Evolutionary conservation across 2,113 vertebrate species (phyloP).

Genomic region (Marcusenius ussheri): DNA sequence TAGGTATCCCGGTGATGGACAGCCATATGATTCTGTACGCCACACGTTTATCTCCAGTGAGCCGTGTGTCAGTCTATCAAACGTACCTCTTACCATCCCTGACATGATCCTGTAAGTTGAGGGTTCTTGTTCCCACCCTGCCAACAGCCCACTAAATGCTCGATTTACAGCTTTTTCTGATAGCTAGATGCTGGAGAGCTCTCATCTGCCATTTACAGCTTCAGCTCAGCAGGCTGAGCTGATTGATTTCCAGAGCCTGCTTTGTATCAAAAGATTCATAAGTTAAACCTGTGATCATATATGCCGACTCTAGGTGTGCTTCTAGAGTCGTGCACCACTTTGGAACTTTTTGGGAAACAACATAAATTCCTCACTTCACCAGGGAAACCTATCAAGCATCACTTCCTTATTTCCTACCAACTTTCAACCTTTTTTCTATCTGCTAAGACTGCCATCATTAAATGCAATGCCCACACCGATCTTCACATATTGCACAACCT

Average conservation of each 20-base stretch:
- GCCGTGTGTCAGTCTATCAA: not conserved
- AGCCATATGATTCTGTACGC: not conserved
- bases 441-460: not conserved
- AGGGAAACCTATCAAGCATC: not conserved
- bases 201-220: not conserved
- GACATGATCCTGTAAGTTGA: not conserved
- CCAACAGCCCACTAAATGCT: not conserved
- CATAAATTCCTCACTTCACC: not conserved
- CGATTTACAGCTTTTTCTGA: not conserved
- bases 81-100: not conserved
- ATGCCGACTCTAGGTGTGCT: not conserved
- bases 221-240: not conserved
- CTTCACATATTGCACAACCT: not conserved
- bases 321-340: not conserved
- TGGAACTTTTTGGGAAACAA: not conserved
- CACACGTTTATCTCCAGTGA: not conserved
- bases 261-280: not conserved
- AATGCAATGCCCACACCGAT: not conserved
- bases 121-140: not conserved
- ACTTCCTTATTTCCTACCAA: not conserved
- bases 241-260: not conserved
- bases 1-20: not conserved
- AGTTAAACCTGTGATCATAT: not conserved
- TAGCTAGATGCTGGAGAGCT: not conserved
- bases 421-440: not conserved